Evolutionary conservation across 2,797 vertebrate genomes (phyloP).

Genomic region (Enteromius afrohamiltoni): DNA sequence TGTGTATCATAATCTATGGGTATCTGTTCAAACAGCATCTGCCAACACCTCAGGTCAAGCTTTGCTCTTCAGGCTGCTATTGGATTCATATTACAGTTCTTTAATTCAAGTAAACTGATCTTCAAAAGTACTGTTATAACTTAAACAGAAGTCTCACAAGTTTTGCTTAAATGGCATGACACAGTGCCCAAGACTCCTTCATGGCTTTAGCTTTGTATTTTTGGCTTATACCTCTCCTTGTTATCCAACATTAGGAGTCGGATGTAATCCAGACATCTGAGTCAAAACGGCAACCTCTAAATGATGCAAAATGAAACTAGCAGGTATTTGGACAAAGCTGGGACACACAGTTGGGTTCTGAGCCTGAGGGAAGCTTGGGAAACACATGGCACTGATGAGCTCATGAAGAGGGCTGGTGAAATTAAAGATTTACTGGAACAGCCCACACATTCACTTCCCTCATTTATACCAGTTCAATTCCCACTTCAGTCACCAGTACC

Average conservation of each 20-base stretch:
- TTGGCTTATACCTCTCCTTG: background rate
- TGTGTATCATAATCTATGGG: background rate
- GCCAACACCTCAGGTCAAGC: background rate
- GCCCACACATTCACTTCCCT: constrained; percentile 20
- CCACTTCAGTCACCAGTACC: constrained; percentile 15
- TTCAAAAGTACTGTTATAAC: background rate
- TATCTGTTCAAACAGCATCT: background rate
- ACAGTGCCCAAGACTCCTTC: background rate
- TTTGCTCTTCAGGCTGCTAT: background rate
- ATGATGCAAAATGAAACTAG: constrained; percentile 33
- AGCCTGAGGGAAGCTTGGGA: constrained; percentile 20
- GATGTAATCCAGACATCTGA: constrained; percentile 43
- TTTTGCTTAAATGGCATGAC: background rate
- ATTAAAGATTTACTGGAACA: constrained; percentile 48
- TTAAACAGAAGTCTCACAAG: background rate
- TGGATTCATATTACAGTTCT: background rate
- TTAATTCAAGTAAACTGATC: background rate
- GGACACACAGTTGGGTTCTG: constrained; percentile 6
- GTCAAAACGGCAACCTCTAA: constrained; percentile 6
- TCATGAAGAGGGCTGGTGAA: constrained; percentile 43
- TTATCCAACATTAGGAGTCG: constrained; percentile 15
- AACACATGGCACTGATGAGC: constrained; percentile 41
- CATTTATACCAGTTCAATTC: constrained; percentile 27
- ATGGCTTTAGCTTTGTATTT: background rate
- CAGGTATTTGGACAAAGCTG: background rate